Base-by-base conservation (phyloP, 2,797 vertebrate genomes). In the Melanotaenia parkinsoni region DNA sequence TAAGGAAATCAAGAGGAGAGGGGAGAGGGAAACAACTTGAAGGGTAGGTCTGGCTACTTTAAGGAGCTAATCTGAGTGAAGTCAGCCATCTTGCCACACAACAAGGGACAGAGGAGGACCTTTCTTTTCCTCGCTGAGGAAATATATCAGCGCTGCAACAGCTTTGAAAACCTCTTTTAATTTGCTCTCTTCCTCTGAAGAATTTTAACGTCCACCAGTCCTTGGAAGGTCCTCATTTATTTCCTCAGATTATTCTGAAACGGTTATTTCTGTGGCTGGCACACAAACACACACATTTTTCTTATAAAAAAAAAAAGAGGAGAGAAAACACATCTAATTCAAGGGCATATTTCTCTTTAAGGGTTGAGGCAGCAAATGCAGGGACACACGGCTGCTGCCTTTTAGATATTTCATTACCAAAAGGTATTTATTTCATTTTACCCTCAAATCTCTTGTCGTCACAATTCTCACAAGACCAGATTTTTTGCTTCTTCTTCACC, bases 381-480 rank as follows among this genome's bases (percentile, higher is more conserved):
- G 84, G 72, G 80, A 67, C 77, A 82, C 57, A 78, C 84, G 79
- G 86, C 91, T 90, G 90, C 86, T 81, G 89, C 90, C 88, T 91
- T 92, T 92, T 79, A 93, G 90, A 93, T 94, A 94, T 94, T 94
- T 93, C 88, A 94, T 93, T 91, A 94, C 90, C 79, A 89, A 94
- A 89, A 89, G 81, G 88, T 89, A 88, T 92, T 91, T 88, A 90
- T 92, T 92, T 92, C 88, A 91, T 90, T 91, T 87, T 67, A 70
- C 77, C 82, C 73, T 83, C 76, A 89, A 92, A 93, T 91, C 86
- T 86, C 87, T 87, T 87, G 88, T 91, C 73, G 54, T 85, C 88
- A 83, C 75, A 74, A 86, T 84, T 86, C 86, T 86, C 85, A 84
- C 69, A 83, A 84, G 81, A 79, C 86, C 58, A 26, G 43, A 37